These are phyloP conservation scores for Cephus sareptanus DNA, from an alignment of 2,888 invertebrate genomes.

Conservation along the genomic window DNA sequence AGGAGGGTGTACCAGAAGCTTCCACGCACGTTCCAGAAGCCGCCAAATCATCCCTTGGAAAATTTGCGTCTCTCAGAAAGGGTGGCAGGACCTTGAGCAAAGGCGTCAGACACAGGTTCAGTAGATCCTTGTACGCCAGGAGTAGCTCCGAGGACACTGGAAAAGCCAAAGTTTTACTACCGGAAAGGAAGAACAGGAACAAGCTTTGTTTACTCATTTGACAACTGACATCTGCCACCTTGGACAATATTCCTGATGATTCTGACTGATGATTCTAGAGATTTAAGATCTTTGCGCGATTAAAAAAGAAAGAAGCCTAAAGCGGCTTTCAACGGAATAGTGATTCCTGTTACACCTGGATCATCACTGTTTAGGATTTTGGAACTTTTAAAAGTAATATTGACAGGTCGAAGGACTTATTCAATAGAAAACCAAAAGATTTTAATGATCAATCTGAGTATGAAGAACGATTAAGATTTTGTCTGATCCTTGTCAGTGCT, in stretches of 20 bases:
- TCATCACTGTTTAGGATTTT: too few relatives aligned
- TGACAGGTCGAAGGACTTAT: too few relatives aligned
- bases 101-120: conserved; percentile 69
- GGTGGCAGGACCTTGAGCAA: conserved; percentile 68
- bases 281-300: background rate
- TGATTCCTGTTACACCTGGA: background rate
- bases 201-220: conserved; percentile 62
- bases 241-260: conserved; percentile 64
- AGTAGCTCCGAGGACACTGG: conserved; percentile 58
- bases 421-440: background rate
- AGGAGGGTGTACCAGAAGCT: conserved; percentile 29
- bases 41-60: conserved; percentile 34
- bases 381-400: too few relatives aligned
- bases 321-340: background rate
- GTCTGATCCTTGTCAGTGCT: too few relatives aligned
- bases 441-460: background rate
- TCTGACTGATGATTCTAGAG: conserved; percentile 32
- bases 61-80: conserved; percentile 68
- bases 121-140: conserved; percentile 68
- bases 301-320: background rate
- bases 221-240: conserved; percentile 59
- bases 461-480: background rate
- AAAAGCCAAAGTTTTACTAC: conserved; percentile 52
- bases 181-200: conserved; percentile 60
- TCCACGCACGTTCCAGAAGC: conserved; percentile 21